Evolutionary conservation across 2,797 vertebrate species (phyloP), one percentile per base, ranked within the genome.

Genomic region (Leptatherina wallacei): DNA sequence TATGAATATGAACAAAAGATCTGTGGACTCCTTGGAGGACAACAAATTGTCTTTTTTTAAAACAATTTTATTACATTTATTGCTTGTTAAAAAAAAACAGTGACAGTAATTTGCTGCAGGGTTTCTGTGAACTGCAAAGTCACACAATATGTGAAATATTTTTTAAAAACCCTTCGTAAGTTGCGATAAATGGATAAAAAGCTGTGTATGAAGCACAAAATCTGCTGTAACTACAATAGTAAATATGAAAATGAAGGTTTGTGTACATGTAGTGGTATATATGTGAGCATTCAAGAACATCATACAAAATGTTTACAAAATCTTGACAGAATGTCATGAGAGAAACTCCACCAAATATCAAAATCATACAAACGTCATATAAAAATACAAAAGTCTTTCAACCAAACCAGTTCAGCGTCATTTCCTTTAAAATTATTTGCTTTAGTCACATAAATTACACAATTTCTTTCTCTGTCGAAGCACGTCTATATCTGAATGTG

Each of bases 221-320:
- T 9, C 47, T 9, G n/a, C 20, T 49, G 47, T 3, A 49, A 49
- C 9, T n/a, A 7, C 1, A 4, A 35, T 58, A 20, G 12, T 59
- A 14, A 18, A 30, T 56, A 59, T 36, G 35, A 61, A 61, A 61
- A 67, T 20, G 0, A 30, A 27, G 8, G 22, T 36, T 57, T 56
- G 32, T 32, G 6, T 59, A 13, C 57, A 54, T 63, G 30, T 22
- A 58, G 20, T 20, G 16, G 61, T 30, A 30, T 0, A 57, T n/a
- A 69, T 55, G 55, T 74, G 42, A 54, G 61, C 51, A 60, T 8
- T 1, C 16, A 72, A 10, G 33, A 58, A 68, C 16, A 68, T 62
- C 1, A 58, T 73, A 69, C 62, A 81, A 83, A 84, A 75, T 32
- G 16, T 40, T 65, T 78, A 73, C 18, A 84, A 86, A 88, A 86